These are phyloP conservation scores for Coelopa frigida DNA, from an alignment of 1,140 invertebrate genomes.

Conservation along the genomic window DNA sequence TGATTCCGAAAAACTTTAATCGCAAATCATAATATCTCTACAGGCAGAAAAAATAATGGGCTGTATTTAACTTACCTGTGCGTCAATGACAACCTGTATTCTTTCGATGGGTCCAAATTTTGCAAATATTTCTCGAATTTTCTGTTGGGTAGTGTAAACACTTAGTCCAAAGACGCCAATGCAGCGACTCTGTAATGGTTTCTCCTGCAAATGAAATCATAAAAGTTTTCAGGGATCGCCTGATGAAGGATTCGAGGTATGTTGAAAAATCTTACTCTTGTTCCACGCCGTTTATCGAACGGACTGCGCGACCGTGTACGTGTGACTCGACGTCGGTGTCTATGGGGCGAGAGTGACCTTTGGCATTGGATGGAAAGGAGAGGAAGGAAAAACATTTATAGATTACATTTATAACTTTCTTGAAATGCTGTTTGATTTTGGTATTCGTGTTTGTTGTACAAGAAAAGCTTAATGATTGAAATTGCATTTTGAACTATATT, in stretches of 20 bases:
- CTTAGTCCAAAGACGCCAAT: slow-evolving; percentile 92
- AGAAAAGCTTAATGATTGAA: slow-evolving; percentile 6
- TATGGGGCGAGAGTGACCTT: background rate
- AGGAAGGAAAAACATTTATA: background rate
- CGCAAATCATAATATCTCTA: slow-evolving; percentile 3
- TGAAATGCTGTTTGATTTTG: background rate
- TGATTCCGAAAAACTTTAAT: slow-evolving; percentile 18
- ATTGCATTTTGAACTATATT: too few relatives aligned
- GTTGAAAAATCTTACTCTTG: slow-evolving; percentile 7
- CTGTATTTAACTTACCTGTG: slow-evolving; percentile 61
- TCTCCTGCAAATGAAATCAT: slow-evolving; percentile 4
- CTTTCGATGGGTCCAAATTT: slow-evolving; percentile 89
- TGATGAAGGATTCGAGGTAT: background rate
- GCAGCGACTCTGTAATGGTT: slow-evolving; percentile 57
- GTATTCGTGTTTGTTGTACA: background rate
- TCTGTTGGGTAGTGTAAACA: slow-evolving; percentile 84
- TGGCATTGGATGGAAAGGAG: background rate
- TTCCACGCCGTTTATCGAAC: slow-evolving; percentile 4
- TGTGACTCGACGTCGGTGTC: background rate
- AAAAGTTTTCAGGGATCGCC: background rate
- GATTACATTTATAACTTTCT: background rate
- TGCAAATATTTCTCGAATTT: slow-evolving; percentile 87
- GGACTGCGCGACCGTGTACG: slow-evolving; percentile 9
- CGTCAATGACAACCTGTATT: slow-evolving; percentile 93
- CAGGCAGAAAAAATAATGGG: background rate